Base-by-base conservation (phyloP, 1,140 invertebrate genomes). In the Drosophila ogumai region DNA sequence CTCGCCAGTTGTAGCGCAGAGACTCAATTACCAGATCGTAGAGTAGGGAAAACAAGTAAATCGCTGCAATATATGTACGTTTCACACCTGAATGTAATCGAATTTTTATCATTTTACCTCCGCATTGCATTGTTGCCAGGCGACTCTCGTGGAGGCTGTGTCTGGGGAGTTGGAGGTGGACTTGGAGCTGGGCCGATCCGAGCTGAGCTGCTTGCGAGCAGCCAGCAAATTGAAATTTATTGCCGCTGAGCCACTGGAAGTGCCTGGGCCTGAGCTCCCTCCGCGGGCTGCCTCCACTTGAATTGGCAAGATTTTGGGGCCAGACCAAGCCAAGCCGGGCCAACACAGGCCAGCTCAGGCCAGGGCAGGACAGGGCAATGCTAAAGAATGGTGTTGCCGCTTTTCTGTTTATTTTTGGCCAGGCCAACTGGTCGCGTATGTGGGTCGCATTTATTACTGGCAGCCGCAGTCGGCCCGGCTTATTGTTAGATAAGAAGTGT, bases 31-130 rank as follows among this genome's bases (percentile, higher is more conserved):
- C 41, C 44, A 36, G 66, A 58, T 57, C 67, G 85, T 74, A 80
- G 84, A 47, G 85, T 59, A 79, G 76, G 80, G 80, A 90, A 81
- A 80, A 79, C 79, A 76, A 82, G 81, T 72, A 88, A 90, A 88
- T 84, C 77, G 85, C 74, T 67, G 85, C 77, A 55, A 75, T 88
- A 79, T 81, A 81, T 85, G 85, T 88, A 88, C 72, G 77, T 88
- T 88, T 88, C 81, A 90, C 85, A 88, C 85, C 85, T 88, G 86
- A 88, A 88, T 90, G 85, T 88, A 90, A 90, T 88, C 85, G 86
- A 88, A 84, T 88, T 88, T 88, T 88, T 88, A 88, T 88, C 84
- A 88, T 88, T 84, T 90, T 90, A 85, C 74, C 85, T 90, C 81
- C 85, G 81, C 80, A 81, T 90, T 85, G 86, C 85, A 85, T 90